Conservation (phyloP, 2,797 vertebrate species). For the Sphenopsis melanotis region DNA sequence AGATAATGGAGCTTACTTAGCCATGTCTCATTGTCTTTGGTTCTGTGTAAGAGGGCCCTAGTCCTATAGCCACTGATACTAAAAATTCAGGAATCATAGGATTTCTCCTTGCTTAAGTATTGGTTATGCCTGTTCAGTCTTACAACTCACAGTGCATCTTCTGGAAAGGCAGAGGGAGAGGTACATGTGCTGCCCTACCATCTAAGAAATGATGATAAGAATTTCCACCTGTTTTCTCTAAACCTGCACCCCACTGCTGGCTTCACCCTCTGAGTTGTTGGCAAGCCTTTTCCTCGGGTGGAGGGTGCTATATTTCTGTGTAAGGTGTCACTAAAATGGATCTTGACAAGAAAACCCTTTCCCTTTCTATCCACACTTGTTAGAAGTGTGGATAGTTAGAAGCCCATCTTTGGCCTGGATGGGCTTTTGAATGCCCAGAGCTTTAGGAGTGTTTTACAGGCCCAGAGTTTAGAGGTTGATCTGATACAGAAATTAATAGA, state of each 20-base stretch:
- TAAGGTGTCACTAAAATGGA: not conserved
- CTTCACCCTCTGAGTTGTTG: not conserved
- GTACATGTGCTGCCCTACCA: not conserved
- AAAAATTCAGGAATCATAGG: constrained; percentile 9
- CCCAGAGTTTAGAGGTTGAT: not conserved
- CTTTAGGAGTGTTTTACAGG: not conserved
- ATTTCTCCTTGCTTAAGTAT: not conserved
- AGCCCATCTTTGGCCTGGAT: not conserved
- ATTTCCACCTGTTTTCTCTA: not conserved
- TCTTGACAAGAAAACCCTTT: not conserved
- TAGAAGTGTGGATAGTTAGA: not conserved
- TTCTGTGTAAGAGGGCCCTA: not conserved
- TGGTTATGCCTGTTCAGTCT: not conserved
- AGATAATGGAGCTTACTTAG: constrained; percentile 24
- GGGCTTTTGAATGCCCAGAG: not conserved
- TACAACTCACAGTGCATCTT: not conserved
- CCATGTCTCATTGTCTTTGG: not conserved
- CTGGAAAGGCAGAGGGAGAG: not conserved
- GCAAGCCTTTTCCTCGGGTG: not conserved
- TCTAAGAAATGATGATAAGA: not conserved
- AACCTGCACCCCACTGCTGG: not conserved
- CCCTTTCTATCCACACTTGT: not conserved
- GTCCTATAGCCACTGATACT: not conserved
- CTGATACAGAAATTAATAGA: not conserved
- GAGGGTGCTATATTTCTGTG: not conserved